Evolutionary conservation across 1,140 invertebrate genomes (phyloP).

Genomic region (Drosophila lacertosa): DNA sequence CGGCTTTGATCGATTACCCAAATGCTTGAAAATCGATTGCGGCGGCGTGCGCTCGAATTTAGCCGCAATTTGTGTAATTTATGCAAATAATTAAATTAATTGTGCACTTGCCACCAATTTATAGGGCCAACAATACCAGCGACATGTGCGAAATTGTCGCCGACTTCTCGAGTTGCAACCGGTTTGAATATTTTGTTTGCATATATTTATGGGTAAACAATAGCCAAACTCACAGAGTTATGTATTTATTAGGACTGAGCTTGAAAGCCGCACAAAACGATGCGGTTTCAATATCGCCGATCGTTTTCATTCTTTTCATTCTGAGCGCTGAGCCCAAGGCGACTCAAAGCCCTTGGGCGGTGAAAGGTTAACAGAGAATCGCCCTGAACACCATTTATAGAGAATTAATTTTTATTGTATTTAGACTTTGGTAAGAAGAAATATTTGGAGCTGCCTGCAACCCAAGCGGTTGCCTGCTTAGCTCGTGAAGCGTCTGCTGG

Average conservation of each 20-base stretch:
- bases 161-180: slow-evolving; percentile 24
- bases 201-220: slow-evolving; percentile 18
- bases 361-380: slow-evolving; percentile 54
- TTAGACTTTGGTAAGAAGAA: slow-evolving; percentile 65
- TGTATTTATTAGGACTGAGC: slow-evolving; percentile 29
- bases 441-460: background rate
- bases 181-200: slow-evolving; percentile 14
- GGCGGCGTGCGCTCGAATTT: slow-evolving; percentile 61
- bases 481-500: slow-evolving; percentile 66
- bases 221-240: slow-evolving; percentile 1
- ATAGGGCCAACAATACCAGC: slow-evolving; percentile 43
- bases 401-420: slow-evolving; percentile 50
- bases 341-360: slow-evolving; percentile 52
- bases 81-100: slow-evolving; percentile 62
- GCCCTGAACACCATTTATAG: background rate
- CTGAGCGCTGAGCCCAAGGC: slow-evolving; percentile 59
- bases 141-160: slow-evolving; percentile 29
- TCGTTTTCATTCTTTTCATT: no score
- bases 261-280: slow-evolving; percentile 9
- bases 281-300: slow-evolving; percentile 10
- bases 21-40: slow-evolving; percentile 40
- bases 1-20: slow-evolving; percentile 63
- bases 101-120: slow-evolving; percentile 35
- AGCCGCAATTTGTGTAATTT: slow-evolving; percentile 53
- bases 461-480: slow-evolving; percentile 30